These are phyloP conservation scores for Mormyrus lacerda DNA, from an alignment of 2,113 vertebrate species.

Conservation along the genomic window DNA sequence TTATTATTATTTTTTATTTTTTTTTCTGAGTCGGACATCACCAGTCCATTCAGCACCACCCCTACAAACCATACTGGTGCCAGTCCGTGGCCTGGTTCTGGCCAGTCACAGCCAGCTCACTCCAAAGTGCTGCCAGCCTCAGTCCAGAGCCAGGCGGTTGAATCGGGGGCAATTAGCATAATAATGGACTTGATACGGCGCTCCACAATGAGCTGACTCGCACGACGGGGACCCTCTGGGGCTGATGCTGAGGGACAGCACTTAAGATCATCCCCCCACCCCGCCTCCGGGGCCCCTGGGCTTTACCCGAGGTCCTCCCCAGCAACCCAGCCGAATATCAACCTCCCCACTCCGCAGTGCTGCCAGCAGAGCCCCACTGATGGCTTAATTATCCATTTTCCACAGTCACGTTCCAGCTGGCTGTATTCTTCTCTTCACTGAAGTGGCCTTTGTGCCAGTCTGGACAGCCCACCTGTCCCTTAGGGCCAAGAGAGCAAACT, in stretches of 20 bases:
- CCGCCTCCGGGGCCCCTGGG: neutral
- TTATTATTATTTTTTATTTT: neutral
- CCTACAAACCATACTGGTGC: neutral
- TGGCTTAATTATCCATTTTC: neutral
- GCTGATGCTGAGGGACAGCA: neutral
- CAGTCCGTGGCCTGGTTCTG: neutral
- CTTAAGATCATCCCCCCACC: neutral
- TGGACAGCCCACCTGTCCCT: neutral
- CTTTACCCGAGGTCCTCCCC: neutral
- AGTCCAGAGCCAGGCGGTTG: neutral
- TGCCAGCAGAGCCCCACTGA: neutral
- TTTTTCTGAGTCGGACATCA: neutral
- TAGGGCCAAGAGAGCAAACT: neutral
- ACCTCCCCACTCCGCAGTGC: neutral
- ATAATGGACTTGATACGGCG: neutral
- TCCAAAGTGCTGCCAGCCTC: neutral
- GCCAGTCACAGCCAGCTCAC: neutral
- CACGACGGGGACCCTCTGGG: neutral
- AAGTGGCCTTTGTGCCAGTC: neutral
- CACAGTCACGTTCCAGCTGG: neutral
- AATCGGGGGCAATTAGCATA: neutral
- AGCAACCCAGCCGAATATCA: neutral
- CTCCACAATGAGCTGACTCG: neutral
- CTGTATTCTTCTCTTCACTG: neutral
- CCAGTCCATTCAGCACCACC: neutral